Base-by-base conservation (phyloP, 2,888 invertebrate genomes). In the Drosophila limbata region DNA sequence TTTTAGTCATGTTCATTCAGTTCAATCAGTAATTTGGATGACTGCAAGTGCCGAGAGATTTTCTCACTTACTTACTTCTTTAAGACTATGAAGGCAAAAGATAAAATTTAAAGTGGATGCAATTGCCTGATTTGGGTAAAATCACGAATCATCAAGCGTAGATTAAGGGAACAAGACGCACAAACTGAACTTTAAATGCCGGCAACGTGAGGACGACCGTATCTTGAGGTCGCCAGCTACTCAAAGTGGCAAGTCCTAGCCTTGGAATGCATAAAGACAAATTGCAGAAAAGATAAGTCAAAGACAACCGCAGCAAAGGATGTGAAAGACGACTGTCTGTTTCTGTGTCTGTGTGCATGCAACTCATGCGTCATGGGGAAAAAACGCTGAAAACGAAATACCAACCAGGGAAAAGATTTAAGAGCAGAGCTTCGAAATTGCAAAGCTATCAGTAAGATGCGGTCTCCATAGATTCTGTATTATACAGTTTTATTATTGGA, bases 201-300 rank as follows among this genome's bases (percentile, higher is more conserved):
- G 19, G n/a, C 33, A 31, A 55, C 10, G 13, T 11, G 11, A 47
- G 15, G 35, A 57, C 21, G 47, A 45, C 15, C 47, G 13, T 48
- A 57, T 48, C 47, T 57, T 57, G 37, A 48, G 57, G 57, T 47
- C 57, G 47, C 25, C 57, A 57, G 37, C 37, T 48, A 48, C 37
- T 39, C 57, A 57, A 57, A 55, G 44, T 44, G 33, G 21, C 42
- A 42, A 21, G 42, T 33, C n/a, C 19, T 33, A 33, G 21, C 55
- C 55, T 21, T 44, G 33, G 42, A 56, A 44, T 44, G 44, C 44
- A 44, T 56, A 56, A 44, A 35, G 55, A 55, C 44, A 44, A 55
- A 55, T 55, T 44, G 44, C 42, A 25, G 44, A 35, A 15, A 33
- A 56, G 44, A 56, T 56, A 56, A 56, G 55, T 44, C 44, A 56